These are phyloP conservation scores for Anastrepha ludens DNA, from an alignment of 1,140 invertebrate species.

Conservation along the genomic window DNA sequence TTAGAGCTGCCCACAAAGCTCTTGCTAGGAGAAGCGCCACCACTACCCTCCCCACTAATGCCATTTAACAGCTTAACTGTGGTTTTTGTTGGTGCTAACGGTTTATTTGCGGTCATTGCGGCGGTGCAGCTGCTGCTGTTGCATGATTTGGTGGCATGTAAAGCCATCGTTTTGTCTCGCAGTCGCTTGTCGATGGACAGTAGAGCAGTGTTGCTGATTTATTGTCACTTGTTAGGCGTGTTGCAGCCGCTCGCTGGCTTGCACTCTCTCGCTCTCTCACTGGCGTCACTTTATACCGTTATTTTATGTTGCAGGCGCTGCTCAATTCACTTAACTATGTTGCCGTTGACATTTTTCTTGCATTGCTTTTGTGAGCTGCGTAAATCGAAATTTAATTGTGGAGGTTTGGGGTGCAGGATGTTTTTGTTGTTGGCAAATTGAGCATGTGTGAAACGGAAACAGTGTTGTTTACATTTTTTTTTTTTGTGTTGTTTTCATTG, in stretches of 20 bases:
- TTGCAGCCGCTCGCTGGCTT: not conserved
- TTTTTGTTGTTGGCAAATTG: not conserved
- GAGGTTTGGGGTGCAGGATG: not conserved
- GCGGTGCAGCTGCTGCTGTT: constrained; percentile 53
- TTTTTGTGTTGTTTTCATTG: not conserved
- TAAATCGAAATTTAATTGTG: not conserved
- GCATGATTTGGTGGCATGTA: constrained; percentile 61
- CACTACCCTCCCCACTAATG: not conserved
- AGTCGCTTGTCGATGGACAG: not conserved
- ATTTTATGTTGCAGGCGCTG: constrained; percentile 2
- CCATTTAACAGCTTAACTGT: constrained; percentile 11
- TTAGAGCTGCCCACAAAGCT: not conserved
- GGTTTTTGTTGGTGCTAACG: constrained; percentile 17
- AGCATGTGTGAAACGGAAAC: not conserved
- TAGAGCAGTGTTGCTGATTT: not conserved
- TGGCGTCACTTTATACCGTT: not conserved
- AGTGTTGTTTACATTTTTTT: not conserved
- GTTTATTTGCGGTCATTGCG: constrained; percentile 19
- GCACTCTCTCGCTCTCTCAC: not conserved
- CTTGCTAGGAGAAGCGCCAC: not conserved
- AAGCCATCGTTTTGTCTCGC: constrained; percentile 46
- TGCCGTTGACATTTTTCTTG: constrained; percentile 8
- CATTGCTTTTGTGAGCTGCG: constrained; percentile 21
- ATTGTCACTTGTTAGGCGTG: not conserved
- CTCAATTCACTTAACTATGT: not conserved